A percentile compares a stretch with the other conserved stretches of the same genome.
Evolutionary conservation across 2,797 vertebrate genomes (phyloP).

Genomic region (Catamblyrhynchus diadema): DNA sequence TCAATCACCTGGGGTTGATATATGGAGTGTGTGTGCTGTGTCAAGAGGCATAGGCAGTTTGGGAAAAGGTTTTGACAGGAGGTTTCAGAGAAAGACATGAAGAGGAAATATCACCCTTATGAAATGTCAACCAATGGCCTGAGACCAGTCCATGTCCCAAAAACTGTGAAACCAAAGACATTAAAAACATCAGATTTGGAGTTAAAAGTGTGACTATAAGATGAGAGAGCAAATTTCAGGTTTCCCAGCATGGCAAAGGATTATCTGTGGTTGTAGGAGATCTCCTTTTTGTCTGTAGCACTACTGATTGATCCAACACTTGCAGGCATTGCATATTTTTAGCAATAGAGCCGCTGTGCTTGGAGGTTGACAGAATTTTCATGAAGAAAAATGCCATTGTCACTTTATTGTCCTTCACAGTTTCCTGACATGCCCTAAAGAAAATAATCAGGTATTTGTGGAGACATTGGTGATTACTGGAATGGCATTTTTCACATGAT

Average conservation of each 20-base stretch:
- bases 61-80: background rate
- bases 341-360: background rate
- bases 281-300: background rate
- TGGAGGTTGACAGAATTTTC: background rate
- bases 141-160: background rate
- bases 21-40: background rate
- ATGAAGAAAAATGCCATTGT: background rate
- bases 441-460: background rate
- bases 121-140: rapidly evolving
- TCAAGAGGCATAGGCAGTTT: background rate
- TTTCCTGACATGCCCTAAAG: background rate
- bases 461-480: background rate
- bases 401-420: background rate
- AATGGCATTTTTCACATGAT: background rate
- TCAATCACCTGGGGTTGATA: background rate
- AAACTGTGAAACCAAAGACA: background rate
- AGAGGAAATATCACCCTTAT: background rate
- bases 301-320: background rate
- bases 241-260: background rate
- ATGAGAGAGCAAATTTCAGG: background rate
- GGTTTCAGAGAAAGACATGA: background rate
- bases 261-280: background rate
- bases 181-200: background rate
- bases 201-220: background rate
- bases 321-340: background rate